phyloP scores from a whole-genome alignment of 2,797 vertebrate genomes.

The Caiman crocodilus region DNA sequence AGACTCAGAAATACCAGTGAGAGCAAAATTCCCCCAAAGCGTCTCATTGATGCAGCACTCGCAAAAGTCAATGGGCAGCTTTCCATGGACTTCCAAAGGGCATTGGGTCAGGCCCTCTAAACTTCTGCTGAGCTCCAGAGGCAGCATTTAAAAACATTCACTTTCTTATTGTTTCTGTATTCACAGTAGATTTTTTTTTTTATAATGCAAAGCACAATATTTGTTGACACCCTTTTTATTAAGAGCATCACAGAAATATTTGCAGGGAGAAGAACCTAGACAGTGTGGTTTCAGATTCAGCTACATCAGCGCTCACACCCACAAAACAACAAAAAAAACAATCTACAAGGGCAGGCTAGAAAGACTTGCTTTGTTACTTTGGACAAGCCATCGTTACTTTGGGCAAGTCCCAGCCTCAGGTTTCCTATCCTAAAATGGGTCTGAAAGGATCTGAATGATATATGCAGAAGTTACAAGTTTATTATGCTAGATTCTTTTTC shows the following conservation, averaged over 20 bases:
- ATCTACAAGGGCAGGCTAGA: accelerated
- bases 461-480: conserved; percentile 44
- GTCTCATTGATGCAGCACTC: not conserved
- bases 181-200: accelerated
- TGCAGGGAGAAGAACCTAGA: not conserved
- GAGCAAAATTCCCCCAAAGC: not conserved
- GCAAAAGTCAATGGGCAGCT: not conserved
- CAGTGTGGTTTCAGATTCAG: not conserved
- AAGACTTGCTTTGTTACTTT: conserved; percentile 4
- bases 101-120: not conserved
- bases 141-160: not conserved
- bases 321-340: not conserved
- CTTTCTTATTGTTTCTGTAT: not conserved
- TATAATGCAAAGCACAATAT: not conserved
- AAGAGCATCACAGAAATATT: not conserved
- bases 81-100: not conserved
- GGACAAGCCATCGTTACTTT: conserved; percentile 14
- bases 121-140: not conserved
- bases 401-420: conserved; percentile 29
- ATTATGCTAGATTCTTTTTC: not conserved
- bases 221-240: not conserved
- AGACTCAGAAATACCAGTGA: not conserved
- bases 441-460: conserved; percentile 48
- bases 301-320: not conserved
- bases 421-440: conserved; percentile 32